Percentiles rank a stretch among this genome's conserved stretches.
Conservation (phyloP, 1,140 invertebrate species). For the Drosophila malerkotliana region DNA sequence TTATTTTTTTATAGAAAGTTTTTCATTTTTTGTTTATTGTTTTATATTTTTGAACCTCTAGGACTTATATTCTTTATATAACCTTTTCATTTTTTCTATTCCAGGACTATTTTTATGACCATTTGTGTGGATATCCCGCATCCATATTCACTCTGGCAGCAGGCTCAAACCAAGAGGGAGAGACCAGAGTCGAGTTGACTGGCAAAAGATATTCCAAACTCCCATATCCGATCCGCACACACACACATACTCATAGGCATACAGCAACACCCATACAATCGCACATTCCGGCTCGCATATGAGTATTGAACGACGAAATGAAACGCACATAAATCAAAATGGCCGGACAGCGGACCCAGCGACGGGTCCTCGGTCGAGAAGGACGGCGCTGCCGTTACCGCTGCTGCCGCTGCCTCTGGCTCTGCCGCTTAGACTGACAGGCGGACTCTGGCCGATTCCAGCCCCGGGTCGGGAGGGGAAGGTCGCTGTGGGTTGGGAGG, state of each 20-base stretch:
- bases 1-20: no score
- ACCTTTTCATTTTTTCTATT: not conserved
- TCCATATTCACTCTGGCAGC: conserved; percentile 35
- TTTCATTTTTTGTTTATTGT: no score
- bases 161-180: conserved; percentile 11
- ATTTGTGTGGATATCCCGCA: conserved; percentile 30
- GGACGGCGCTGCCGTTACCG: conserved; percentile 16
- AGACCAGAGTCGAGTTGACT: conserved; percentile 41
- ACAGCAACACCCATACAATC: conserved; percentile 38
- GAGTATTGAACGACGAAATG: conserved; percentile 84
- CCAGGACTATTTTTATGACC: conserved; percentile 2
- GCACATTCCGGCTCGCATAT: conserved; percentile 68
- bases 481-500: conserved; percentile 18
- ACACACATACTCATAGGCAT: conserved; percentile 53
- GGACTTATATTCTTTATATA: no score
- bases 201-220: conserved; percentile 82
- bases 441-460: conserved; percentile 38
- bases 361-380: conserved; percentile 39
- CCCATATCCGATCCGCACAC: conserved; percentile 82
- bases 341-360: conserved; percentile 77
- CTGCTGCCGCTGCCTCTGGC: not conserved
- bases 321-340: conserved; percentile 84
- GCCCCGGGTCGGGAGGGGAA: not conserved
- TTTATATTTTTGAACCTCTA: no score
- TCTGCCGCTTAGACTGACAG: conserved; percentile 70